Base-by-base conservation (phyloP, 1,140 invertebrate genomes). In the Lucilia sericata region DNA sequence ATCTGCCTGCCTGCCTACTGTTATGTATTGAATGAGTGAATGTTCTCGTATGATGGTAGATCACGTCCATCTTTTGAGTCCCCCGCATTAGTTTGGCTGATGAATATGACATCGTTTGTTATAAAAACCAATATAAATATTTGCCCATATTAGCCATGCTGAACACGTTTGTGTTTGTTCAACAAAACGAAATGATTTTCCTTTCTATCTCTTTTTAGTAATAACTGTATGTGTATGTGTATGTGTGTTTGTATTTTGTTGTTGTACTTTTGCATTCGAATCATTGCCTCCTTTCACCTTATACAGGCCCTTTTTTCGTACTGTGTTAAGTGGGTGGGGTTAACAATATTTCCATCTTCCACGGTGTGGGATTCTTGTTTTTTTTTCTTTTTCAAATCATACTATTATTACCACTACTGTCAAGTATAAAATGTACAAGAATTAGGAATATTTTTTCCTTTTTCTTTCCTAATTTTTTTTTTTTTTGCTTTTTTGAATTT, bases 121-220 rank as follows among this genome's bases (percentile, higher is more conserved):
- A 70, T 70, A 21, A 70, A 70, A 70, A 70, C 60, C 60, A 70
- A 70, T 70, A 70, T 70, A 70, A 70, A 70, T 70, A 70, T 70
- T 70, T 70, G 19, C 60, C 60, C 60, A 70, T 70, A 70, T 70
- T 70, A 70, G 60, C 60, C 60, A 70, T 70, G 60, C 60, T 70
- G 19, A 70, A 21, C 60, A 70, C 60, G 60, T 70, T 70, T 70
- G 19, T 70, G 60, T 70, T 70, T 70, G 60, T 70, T 70, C 60
- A 70, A 70, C 60, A 70, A 70, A 70, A 70, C 60, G 60, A 70
- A 70, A 70, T 70, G 60, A 70, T 70, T 70, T 70, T 70, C 51
- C 51, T 55, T 70, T 70, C 17, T 70, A 17, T 70, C 19, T 70
- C 17, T 70, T 70, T 30, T 30, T 30, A 30, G 25, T 1, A 30